Conservation (phyloP, 2,113 vertebrate genomes). For the Vulpes vulpes region DNA sequence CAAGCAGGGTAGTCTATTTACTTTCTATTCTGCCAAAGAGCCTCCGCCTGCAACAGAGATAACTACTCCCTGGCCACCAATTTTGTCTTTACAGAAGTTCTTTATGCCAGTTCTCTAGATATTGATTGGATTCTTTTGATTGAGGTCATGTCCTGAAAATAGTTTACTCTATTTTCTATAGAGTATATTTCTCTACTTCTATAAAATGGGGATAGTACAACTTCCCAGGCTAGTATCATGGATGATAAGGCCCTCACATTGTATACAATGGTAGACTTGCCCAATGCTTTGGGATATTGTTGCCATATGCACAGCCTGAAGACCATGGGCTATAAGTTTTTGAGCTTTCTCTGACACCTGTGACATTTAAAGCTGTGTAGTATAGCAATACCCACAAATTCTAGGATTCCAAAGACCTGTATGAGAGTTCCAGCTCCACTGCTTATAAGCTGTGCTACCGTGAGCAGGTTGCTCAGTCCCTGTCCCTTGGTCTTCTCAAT, state of each 20-base stretch:
- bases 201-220: not conserved
- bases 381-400: not conserved
- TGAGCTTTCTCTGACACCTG: not conserved
- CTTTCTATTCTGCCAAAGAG: not conserved
- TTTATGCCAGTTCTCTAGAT: not conserved
- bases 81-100: not conserved
- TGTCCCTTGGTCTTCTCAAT: not conserved
- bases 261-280: too few relatives aligned
- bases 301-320: not conserved
- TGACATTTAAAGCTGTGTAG: not conserved
- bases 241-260: not conserved
- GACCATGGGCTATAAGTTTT: not conserved
- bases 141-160: not conserved
- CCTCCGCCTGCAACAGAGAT: not conserved
- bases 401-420: accelerated
- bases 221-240: not conserved
- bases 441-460: not conserved
- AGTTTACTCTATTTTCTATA: not conserved
- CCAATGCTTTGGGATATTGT: not conserved
- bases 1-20: not conserved
- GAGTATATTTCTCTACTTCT: not conserved
- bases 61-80: not conserved
- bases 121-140: not conserved
- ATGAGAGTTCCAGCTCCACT: not conserved
- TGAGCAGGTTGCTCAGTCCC: not conserved